These are phyloP conservation scores for Epizoanthus ramosus DNA, from an alignment of 92 coral and sea anemone species.

Conservation along the genomic window DNA sequence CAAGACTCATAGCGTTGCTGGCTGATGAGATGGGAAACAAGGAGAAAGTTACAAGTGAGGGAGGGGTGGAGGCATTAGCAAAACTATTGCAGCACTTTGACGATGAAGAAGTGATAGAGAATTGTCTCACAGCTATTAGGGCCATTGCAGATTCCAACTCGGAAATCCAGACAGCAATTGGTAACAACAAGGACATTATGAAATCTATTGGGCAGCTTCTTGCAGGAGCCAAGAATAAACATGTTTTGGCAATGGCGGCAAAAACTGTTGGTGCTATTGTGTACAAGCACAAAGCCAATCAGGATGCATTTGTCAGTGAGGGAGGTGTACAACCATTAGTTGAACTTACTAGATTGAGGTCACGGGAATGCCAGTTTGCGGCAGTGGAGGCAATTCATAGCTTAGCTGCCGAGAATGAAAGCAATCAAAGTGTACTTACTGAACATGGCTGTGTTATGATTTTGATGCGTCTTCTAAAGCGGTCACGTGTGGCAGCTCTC, in stretches of 20 bases:
- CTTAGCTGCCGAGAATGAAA: conserved; percentile 76
- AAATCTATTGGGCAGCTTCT: conserved; percentile 74
- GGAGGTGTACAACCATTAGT: conserved; percentile 87
- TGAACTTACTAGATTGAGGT: conserved; percentile 71
- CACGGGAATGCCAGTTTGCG: conserved; percentile 93
- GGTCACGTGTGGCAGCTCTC: conserved; percentile 80
- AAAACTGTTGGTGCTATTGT: conserved; percentile 82
- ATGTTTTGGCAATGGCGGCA: conserved; percentile 84
- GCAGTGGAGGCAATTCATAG: conserved; percentile 87
- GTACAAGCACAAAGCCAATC: conserved; percentile 78
- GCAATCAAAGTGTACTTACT: conserved; percentile 79
- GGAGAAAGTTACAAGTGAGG: conserved; percentile 72
- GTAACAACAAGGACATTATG: conserved; percentile 76
- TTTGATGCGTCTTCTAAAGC: conserved; percentile 83
- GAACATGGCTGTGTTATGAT: conserved; percentile 95
- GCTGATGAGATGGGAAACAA: conserved; percentile 67
- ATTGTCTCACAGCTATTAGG: conserved; percentile 72
- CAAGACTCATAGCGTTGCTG: conserved; percentile 75
- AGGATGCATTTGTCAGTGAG: conserved; percentile 87
- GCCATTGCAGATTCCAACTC: conserved; percentile 72
- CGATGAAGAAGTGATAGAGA: conserved; percentile 81
- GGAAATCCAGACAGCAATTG: conserved; percentile 81
- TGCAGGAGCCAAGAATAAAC: conserved; percentile 76
- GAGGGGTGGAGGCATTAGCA: conserved; percentile 82
- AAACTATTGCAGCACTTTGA: conserved; percentile 63